phyloP scores from a whole-genome alignment of 1,140 invertebrate genomes.

The Bombyx mori region DNA sequence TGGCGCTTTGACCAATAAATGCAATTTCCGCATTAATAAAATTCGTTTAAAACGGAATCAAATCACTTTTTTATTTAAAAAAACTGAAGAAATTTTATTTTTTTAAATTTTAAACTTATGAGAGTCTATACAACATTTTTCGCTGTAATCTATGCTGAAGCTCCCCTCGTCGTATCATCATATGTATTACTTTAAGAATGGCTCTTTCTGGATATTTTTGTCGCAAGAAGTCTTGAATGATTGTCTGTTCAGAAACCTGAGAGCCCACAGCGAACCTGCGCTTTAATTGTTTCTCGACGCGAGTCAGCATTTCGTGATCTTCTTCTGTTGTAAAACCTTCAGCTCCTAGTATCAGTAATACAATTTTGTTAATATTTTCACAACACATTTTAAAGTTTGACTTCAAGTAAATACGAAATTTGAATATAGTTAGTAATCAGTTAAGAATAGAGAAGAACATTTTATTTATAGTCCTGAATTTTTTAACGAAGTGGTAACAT shows the following conservation, averaged over 20 bases:
- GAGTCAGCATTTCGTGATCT: constrained; percentile 89
- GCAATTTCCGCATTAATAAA: too few species aligned
- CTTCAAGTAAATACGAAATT: too few species aligned
- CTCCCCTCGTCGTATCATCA: constrained; percentile 95
- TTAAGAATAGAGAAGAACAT: too few species aligned
- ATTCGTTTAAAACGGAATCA: too few species aligned
- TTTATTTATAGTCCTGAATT: too few species aligned
- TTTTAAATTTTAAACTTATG: constrained; percentile 43
- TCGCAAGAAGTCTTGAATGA: constrained; percentile 93
- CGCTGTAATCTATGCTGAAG: constrained; percentile 95
- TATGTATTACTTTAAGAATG: constrained; percentile 91
- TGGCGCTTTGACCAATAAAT: too few species aligned
- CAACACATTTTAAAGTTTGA: too few species aligned
- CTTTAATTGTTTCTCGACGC: constrained; percentile 97
- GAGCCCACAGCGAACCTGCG: constrained; percentile 95
- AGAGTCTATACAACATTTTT: constrained; percentile 96
- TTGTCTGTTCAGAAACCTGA: constrained; percentile 94
- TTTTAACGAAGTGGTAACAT: too few species aligned
- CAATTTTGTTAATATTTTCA: too few species aligned
- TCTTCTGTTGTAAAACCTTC: constrained; percentile 98
- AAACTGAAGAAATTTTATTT: too few species aligned
- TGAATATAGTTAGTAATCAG: too few species aligned
- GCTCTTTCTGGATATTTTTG: constrained; percentile 94
- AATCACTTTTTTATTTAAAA: too few species aligned
- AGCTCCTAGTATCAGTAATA: constrained; percentile 75